Conservation (phyloP, 2,113 vertebrate genomes). For the Xenotilapia flavipinnis region DNA sequence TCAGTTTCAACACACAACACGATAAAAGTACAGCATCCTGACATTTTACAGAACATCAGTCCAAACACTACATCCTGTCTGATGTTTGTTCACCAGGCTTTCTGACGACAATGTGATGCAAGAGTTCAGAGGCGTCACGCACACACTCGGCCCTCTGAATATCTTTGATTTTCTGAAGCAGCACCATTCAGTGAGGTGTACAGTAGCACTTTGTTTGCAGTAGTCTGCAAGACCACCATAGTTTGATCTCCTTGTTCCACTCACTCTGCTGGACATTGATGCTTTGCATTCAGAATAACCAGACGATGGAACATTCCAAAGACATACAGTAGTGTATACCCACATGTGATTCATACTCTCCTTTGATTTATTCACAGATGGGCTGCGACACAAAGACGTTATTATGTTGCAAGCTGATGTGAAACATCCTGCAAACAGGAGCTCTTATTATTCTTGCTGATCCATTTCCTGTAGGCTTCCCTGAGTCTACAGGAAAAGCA, state of each 20-base stretch:
- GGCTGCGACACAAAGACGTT: conserved; percentile 18
- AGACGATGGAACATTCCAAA: conserved; percentile 31
- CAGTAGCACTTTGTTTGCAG: conserved; percentile 37
- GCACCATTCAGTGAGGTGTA: conserved; percentile 16
- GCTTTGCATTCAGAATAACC: neutral
- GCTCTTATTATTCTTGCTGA: conserved; percentile 1
- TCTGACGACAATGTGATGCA: conserved; percentile 21
- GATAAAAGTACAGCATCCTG: neutral
- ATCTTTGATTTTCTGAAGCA: neutral
- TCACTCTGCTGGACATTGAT: conserved; percentile 16
- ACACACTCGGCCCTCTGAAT: neutral
- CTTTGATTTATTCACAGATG: conserved; percentile 36
- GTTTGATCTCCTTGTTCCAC: conserved; percentile 8
- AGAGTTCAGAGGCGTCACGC: neutral
- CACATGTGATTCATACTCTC: conserved; percentile 27
- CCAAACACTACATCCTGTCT: conserved; percentile 21
- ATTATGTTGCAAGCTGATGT: conserved; percentile 36
- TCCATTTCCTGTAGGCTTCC: conserved; percentile 16
- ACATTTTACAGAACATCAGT: neutral
- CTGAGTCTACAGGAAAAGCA: neutral
- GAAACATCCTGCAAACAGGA: conserved; percentile 40
- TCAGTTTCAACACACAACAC: neutral
- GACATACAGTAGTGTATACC: neutral
- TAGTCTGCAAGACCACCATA: neutral
- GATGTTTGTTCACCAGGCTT: neutral